A percentile compares a stretch with the other conserved stretches of the same genome.
Conservation (phyloP, 1,140 invertebrate species). For the Caenorhabditis latens region DNA sequence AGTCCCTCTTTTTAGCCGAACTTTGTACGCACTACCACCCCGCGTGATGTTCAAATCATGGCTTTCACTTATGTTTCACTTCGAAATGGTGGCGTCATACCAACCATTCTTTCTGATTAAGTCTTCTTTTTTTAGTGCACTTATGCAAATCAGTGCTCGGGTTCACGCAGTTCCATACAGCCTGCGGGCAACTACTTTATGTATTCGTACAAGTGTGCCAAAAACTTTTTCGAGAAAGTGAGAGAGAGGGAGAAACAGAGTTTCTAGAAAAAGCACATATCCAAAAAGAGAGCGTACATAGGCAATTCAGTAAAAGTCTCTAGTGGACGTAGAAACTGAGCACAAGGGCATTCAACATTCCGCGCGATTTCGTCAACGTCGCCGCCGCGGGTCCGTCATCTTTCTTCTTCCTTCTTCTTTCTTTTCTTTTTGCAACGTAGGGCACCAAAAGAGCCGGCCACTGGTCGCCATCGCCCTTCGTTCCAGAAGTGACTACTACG, state of each 20-base stretch:
- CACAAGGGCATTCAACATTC: constrained; percentile 51
- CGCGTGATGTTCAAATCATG: not conserved
- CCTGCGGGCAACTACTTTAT: constrained; percentile 48
- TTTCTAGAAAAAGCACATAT: constrained; percentile 46
- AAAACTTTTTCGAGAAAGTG: constrained; percentile 11
- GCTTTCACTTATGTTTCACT: constrained; percentile 24
- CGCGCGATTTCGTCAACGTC: constrained; percentile 26
- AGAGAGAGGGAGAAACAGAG: not conserved
- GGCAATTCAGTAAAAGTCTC: constrained; percentile 29
- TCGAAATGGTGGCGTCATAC: constrained; percentile 6
- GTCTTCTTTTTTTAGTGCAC: constrained; percentile 15
- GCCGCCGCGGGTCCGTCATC: constrained; percentile 12
- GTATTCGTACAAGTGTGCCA: constrained; percentile 50
- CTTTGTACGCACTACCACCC: not conserved
- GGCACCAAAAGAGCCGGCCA: not conserved
- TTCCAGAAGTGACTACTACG: constrained; percentile 51
- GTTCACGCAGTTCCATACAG: constrained; percentile 17
- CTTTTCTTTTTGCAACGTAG: constrained; percentile 45
- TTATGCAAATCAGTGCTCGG: constrained; percentile 30
- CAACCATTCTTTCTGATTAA: not conserved
- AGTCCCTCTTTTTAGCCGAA: constrained; percentile 21
- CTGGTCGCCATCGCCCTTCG: constrained; percentile 39
- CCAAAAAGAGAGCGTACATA: constrained; percentile 41
- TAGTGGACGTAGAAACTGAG: constrained; percentile 45
- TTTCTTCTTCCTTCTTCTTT: constrained; percentile 28